Evolutionary conservation across 2,113 vertebrate genomes (phyloP).

Genomic region (Aleadryas rufinucha): DNA sequence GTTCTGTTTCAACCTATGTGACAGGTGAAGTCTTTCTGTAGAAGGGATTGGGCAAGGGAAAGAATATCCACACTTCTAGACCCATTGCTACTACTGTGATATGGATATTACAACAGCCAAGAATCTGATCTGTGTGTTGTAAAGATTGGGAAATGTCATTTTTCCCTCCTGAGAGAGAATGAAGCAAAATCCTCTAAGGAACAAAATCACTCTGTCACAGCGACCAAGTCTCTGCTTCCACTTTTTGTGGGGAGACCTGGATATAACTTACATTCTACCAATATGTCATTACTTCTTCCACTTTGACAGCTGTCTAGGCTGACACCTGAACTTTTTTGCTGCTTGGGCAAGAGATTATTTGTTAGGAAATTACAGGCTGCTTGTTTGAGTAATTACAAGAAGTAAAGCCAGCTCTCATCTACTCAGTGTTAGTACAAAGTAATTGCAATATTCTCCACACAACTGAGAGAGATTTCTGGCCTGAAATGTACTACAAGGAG

Average conservation of each 20-base stretch:
- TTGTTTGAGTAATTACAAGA: neutral
- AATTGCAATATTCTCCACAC: neutral
- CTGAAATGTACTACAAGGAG: neutral
- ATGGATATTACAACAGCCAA: neutral
- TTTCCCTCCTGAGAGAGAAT: neutral
- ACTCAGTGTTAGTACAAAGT: neutral
- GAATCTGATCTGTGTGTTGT: neutral
- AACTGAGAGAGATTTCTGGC: neutral
- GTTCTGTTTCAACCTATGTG: neutral
- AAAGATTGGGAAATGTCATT: neutral
- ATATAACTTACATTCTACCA: neutral
- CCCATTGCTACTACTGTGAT: neutral
- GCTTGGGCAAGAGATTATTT: neutral
- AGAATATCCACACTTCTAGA: neutral
- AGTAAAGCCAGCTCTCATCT: neutral
- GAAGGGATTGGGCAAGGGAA: neutral
- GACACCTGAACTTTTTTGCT: neutral
- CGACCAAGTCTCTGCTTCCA: neutral
- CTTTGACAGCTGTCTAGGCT: neutral
- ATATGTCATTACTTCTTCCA: neutral
- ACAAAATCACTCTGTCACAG: neutral
- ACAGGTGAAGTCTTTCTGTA: neutral
- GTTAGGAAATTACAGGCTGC: neutral
- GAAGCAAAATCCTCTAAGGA: neutral
- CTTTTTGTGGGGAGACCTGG: neutral